A percentile compares a stretch with the other conserved stretches of the same genome.
These are phyloP conservation scores for Anguilla obscura DNA, from an alignment of 2,797 vertebrate species.

Conservation along the genomic window DNA sequence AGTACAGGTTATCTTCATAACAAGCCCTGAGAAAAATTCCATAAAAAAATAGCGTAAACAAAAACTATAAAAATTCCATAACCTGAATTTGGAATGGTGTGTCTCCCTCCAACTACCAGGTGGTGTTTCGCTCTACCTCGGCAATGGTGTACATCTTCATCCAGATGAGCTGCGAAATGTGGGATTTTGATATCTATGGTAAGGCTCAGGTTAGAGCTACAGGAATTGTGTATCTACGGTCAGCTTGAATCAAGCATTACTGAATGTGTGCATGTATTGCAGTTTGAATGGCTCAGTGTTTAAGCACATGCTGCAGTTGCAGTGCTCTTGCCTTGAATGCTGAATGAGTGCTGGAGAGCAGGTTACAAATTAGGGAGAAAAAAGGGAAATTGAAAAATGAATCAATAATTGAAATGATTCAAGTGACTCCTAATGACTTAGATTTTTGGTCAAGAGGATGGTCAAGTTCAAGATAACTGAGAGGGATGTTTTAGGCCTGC, in stretches of 20 bases:
- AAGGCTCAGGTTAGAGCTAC: conserved; percentile 53
- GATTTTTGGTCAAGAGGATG: not conserved
- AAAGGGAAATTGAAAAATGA: not conserved
- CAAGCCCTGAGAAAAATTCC: no score
- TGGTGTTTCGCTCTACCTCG: conserved; percentile 96
- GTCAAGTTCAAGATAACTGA: not conserved
- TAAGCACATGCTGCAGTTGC: not conserved
- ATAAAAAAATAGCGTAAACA: no score
- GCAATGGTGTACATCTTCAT: conserved; percentile 99
- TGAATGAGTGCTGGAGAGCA: not conserved
- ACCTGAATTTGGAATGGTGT: not conserved
- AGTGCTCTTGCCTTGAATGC: not conserved
- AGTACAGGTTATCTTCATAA: no score
- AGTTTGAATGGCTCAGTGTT: not conserved
- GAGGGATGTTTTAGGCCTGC: not conserved
- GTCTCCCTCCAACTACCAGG: conserved; percentile 68
- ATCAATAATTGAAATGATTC: not conserved
- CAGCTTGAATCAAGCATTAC: no score
- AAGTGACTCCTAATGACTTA: not conserved
- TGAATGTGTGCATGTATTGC: not conserved
- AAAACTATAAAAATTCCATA: no score
- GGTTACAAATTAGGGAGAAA: not conserved
- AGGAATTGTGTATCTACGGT: conserved; percentile 94
- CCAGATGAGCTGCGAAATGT: conserved; percentile 99
- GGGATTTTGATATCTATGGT: conserved; percentile 99